Base-by-base conservation (phyloP, 1,140 invertebrate genomes). In the Caerostris darwini region DNA sequence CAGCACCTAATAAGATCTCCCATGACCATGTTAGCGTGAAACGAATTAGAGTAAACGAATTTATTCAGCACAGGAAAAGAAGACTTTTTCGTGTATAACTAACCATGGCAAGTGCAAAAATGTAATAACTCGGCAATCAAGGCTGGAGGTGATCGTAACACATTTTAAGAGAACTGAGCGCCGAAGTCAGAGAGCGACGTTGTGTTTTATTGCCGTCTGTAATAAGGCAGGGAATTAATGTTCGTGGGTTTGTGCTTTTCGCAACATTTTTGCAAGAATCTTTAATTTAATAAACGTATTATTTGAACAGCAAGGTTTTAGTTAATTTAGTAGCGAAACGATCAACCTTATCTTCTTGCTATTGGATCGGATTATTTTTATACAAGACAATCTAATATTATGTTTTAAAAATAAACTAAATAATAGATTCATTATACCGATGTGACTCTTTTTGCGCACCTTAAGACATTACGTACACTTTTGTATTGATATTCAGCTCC, bases 11-110 rank as follows among this genome's bases (percentile, higher is more conserved):
- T 67, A 67, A 67, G 61, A 67, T 67, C 61, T 17, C 3, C 14
- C n/a, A 5, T n/a, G 61, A 67, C n/a, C 61, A 67, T 14, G 14
- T 67, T 67, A 67, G 61, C 61, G 61, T 67, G 61, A 67, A 67
- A 67, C 61, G 61, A 67, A 67, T 67, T 67, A 67, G 61, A 14
- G 61, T 67, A 67, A 67, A 67, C 61, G 61, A 67, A 67, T 67
- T 67, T 67, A 67, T 67, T 67, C n/a, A 67, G 61, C 61, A n/a
- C 5, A 12, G n/a, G n/a, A 67, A n/a, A n/a, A 8, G 12, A 67
- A 67, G n/a, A 14, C n/a, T 67, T 67, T 67, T 67, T n/a, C 61
- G 3, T 67, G 12, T n/a, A 67, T 67, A 67, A 67, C 61, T 14
- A 67, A 6, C 17, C 17, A 17, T n/a, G n/a, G 14, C 61, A 67